These are phyloP conservation scores for Adelphocoris suturalis DNA, from an alignment of 2,888 invertebrate species.

Conservation along the genomic window DNA sequence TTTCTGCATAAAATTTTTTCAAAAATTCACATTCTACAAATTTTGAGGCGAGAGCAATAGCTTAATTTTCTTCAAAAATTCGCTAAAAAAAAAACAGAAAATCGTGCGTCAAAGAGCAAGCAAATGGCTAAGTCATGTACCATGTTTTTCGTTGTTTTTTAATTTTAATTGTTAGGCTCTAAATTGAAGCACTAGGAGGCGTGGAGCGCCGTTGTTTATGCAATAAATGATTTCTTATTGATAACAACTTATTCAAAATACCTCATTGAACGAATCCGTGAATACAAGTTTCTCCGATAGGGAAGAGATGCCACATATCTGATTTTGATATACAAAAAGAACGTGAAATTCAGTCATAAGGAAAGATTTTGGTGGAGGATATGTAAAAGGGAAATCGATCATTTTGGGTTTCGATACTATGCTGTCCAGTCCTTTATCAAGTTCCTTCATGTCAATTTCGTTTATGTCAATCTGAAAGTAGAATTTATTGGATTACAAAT, in stretches of 20 bases:
- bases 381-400: conserved; percentile 78
- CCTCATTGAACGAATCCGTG: conserved; percentile 90
- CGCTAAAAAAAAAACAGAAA: too few relatives aligned
- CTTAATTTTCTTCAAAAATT: too few relatives aligned
- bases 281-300: conserved; percentile 92
- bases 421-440: conserved; percentile 77
- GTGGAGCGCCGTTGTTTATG: too few relatives aligned
- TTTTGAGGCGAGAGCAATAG: too few relatives aligned
- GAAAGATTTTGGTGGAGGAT: conserved; percentile 84
- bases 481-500: conserved; percentile 76
- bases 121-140: too few relatives aligned
- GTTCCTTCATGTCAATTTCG: conserved; percentile 75
- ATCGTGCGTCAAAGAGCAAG: too few relatives aligned
- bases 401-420: conserved; percentile 76
- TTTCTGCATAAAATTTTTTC: too few relatives aligned
- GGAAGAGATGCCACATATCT: conserved; percentile 90
- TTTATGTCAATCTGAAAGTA: conserved; percentile 78
- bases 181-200: too few relatives aligned
- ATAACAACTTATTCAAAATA: conserved; percentile 59
- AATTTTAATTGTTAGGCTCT: too few relatives aligned
- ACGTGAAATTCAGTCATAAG: conserved; percentile 95
- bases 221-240: too few relatives aligned
- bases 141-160: too few relatives aligned
- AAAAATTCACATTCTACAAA: too few relatives aligned
- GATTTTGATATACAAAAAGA: conserved; percentile 89